Evolutionary conservation across 2,113 vertebrate species (phyloP), one percentile per base, ranked within the genome.

Genomic region (Spea multiplicata): DNA sequence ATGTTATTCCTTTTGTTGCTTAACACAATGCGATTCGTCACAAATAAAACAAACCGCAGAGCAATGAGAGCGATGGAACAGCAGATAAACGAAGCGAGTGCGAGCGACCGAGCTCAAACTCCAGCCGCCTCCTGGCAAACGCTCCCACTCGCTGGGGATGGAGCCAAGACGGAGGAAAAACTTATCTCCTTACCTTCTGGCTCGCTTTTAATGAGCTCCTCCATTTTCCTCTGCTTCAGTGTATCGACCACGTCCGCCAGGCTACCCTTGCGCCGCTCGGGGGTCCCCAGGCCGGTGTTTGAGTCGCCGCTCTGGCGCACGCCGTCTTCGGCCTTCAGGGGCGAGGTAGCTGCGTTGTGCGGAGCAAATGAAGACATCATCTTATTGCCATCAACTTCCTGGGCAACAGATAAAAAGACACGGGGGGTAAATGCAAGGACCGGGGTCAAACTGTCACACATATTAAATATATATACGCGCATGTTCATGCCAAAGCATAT

Each of bases 181-280:
- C 2, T 6, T 46, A 16, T 17, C 4, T 4, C 17, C 93, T 94
- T 94, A 99, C 97, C 97, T 95, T 99, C 96, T 50, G 97, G 96
- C 87, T 99, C 97, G 2, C 96, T 98, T 88, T 99, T 98, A 85
- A 99, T 99, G 86, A 99, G 93, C 89, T 99, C 97, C 84, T 99
- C 97, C 97, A 99, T 99, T 90, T 99, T 99, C 82, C 97, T 94
- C 81, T 99, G 97, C 83, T 99, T 99, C 88, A 99, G 93, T 75
- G 96, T 95, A 92, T 99, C 97, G 82, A 99, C 97, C 48, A 99
- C 97, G 8, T 99, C 97, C 0, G 97, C 97, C 81, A 99, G 89
- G 89, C 97, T 99, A 85, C 97, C 97, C 89, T 99, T 99, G 85
- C 97, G 97, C 59, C 97, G 87, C 84, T 99, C 97, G 0, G 97